phyloP scores from a whole-genome alignment of 2,888 invertebrate genomes.

The Pelosia muscerda region DNA sequence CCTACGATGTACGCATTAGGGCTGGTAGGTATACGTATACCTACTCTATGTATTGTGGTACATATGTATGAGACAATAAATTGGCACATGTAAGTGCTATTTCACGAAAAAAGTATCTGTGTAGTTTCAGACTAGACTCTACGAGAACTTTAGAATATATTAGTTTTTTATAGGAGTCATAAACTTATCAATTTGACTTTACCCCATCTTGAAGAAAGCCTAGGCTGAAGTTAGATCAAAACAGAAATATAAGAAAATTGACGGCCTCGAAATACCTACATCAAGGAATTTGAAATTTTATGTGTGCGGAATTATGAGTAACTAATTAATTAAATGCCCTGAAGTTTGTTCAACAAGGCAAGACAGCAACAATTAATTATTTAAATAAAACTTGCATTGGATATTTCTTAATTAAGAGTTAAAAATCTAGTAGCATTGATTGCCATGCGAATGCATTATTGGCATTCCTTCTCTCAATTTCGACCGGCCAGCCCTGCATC shows the following conservation, averaged over 20 bases:
- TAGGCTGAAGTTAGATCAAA: too few species aligned
- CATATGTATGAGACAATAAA: background rate
- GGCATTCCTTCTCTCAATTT: conserved; percentile 14
- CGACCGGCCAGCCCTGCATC: conserved; percentile 54
- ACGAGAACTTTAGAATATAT: too few species aligned
- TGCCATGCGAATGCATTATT: background rate
- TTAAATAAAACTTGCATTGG: background rate
- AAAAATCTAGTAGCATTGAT: background rate
- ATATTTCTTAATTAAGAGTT: conserved; percentile 1
- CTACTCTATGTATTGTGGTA: background rate
- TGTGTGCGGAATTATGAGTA: background rate
- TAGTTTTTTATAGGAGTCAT: background rate
- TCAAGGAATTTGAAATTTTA: background rate
- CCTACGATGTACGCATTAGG: conserved; percentile 30
- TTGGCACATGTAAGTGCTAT: too few species aligned
- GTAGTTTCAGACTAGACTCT: too few species aligned
- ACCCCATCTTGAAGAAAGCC: background rate
- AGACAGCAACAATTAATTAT: background rate
- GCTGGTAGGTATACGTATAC: too few species aligned
- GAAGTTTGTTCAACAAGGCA: background rate
- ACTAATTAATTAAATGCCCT: background rate
- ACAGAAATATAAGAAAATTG: too few species aligned
- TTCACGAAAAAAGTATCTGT: background rate
- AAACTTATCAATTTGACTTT: background rate
- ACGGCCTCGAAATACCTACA: background rate